These are phyloP conservation scores for Numenius phaeopus DNA, from an alignment of 2,797 vertebrate genomes.

Conservation along the genomic window DNA sequence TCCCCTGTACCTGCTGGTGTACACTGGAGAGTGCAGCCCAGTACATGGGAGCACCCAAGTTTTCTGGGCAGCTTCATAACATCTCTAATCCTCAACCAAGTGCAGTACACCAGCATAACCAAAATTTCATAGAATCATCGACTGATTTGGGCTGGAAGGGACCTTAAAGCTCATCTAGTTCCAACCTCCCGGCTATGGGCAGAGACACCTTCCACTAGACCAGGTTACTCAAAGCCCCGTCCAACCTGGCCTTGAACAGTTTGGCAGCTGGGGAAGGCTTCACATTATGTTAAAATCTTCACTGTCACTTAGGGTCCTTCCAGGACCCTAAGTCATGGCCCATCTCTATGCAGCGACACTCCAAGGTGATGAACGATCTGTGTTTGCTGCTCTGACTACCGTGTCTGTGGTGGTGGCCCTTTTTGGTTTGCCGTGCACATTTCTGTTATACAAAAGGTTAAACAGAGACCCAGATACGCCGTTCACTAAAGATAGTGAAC, in stretches of 20 bases:
- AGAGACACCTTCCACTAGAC: neutral
- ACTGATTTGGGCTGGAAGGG: neutral
- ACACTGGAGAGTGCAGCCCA: neutral
- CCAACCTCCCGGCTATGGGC: neutral
- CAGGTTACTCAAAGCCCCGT: neutral
- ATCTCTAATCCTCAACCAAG: neutral
- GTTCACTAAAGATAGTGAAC: fast-evolving
- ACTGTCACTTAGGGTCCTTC: neutral
- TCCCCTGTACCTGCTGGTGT: neutral
- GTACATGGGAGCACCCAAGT: neutral
- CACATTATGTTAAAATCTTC: neutral
- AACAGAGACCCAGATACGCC: fast-evolving
- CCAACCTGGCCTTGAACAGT: neutral
- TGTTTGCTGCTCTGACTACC: neutral
- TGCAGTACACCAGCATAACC: neutral
- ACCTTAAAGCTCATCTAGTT: neutral
- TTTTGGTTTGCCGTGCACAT: neutral
- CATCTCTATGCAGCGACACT: neutral
- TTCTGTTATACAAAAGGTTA: neutral
- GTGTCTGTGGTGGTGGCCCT: fast-evolving
- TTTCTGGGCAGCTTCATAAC: neutral
- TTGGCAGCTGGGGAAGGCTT: neutral
- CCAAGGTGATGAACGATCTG: neutral
- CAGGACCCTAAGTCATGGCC: neutral
- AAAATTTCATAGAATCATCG: neutral